Conservation (phyloP, 2,113 vertebrate species). For the Peromyscus maniculatus region DNA sequence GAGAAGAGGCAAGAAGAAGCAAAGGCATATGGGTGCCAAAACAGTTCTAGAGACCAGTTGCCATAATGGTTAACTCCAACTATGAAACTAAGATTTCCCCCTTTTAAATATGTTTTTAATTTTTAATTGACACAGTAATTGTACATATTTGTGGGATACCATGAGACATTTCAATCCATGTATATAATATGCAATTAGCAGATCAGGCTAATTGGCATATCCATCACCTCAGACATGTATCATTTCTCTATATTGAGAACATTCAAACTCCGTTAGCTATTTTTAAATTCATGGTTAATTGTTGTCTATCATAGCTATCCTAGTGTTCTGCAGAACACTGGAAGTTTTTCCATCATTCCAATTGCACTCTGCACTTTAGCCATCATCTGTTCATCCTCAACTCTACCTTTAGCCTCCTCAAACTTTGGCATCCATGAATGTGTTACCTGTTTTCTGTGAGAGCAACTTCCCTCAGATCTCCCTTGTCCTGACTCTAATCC, state of each 20-base stretch:
- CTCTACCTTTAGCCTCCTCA: background rate
- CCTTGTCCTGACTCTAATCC: background rate
- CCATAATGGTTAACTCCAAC: constrained; percentile 5
- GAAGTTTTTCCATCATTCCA: background rate
- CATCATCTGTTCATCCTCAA: background rate
- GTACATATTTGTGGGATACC: background rate
- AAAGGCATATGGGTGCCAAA: background rate
- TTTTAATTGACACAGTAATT: background rate
- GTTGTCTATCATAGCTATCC: background rate
- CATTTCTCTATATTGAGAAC: background rate
- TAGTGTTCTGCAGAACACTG: background rate
- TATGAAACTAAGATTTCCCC: constrained; percentile 27
- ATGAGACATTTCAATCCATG: background rate
- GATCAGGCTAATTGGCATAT: background rate
- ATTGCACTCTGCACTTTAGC: background rate
- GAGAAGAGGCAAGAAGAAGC: background rate
- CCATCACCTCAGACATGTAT: constrained; percentile 8
- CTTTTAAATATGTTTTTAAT: background rate
- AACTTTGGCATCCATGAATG: background rate
- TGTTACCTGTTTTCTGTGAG: background rate
- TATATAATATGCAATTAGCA: background rate
- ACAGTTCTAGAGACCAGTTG: background rate
- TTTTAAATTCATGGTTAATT: background rate
- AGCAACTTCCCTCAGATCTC: background rate
- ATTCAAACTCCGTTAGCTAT: background rate